A percentile compares a stretch with the other conserved stretches of the same genome.
Evolutionary conservation across 2,888 invertebrate species (phyloP).

Genomic region (Amphipyra tragopoginis): DNA sequence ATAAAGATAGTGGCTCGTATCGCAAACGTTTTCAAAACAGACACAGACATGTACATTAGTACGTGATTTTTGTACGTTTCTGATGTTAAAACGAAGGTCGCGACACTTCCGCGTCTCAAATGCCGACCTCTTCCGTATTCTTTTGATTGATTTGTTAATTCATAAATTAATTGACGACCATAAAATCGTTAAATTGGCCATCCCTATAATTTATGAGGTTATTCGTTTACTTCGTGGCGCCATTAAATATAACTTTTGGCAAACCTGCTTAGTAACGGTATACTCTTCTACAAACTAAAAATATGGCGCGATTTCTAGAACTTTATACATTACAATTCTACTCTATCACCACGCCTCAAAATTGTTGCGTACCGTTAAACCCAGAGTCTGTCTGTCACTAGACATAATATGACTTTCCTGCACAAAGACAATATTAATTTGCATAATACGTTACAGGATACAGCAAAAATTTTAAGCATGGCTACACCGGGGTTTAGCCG

Average conservation of each 20-base stretch:
- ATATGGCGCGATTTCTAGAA: background rate
- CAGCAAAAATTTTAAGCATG: too few relatives aligned
- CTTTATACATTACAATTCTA: too few relatives aligned
- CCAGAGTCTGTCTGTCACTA: too few relatives aligned
- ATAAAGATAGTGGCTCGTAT: conserved; percentile 50
- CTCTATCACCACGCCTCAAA: too few relatives aligned
- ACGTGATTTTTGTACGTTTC: conserved; percentile 70
- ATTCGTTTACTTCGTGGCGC: conserved; percentile 9
- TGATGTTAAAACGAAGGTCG: conserved; percentile 65
- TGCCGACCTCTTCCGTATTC: conserved; percentile 63
- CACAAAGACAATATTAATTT: too few relatives aligned
- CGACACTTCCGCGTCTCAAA: conserved; percentile 65
- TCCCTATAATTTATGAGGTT: conserved; percentile 18
- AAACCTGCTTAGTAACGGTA: conserved; percentile 36
- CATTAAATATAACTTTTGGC: conserved; percentile 14
- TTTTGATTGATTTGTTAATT: conserved; percentile 34
- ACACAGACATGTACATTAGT: conserved; percentile 36
- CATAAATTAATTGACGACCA: conserved; percentile 29
- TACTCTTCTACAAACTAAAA: conserved; percentile 9
- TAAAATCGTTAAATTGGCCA: conserved; percentile 17
- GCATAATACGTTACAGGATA: too few relatives aligned
- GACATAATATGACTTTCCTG: too few relatives aligned
- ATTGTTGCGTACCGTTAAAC: too few relatives aligned
- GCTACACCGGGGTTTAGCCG: too few relatives aligned
- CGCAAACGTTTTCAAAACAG: conserved; percentile 60